Evolutionary conservation across 2,113 vertebrate species (phyloP), one percentile per base, ranked within the genome.

Genomic region (Nothocercus nigrocapillus): DNA sequence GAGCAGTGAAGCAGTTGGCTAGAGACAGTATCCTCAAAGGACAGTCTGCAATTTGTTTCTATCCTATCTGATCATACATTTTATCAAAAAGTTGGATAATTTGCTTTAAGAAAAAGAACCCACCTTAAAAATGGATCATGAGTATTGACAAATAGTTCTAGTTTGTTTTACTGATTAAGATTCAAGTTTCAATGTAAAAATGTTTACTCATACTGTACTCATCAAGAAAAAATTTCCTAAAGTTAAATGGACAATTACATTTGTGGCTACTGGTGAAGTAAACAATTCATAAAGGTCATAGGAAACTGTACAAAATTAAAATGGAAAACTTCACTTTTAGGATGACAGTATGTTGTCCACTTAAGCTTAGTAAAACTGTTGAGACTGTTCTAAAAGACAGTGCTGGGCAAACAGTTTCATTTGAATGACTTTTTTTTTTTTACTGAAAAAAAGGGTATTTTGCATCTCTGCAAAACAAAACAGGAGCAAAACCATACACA

Each of bases 31-130:
- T 95, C 84, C 95, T 97, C 96, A 96, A 97, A 97, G 91, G 93
- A 96, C 14, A 51, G 6, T 90, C 68, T 95, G 68, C 72, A 87
- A 79, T 97, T 96, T 88, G 78, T 96, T 93, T 85, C 34, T 93
- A 75, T 94, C 85, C 40, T 96, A 96, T 77, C 78, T 95, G 94
- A 89, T 91, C 85, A 93, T 94, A 94, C 93, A 97, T 45, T 96
- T 84, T 98, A 97, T 97, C 95, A 98, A 97, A 98, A 98, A 97
- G 88, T 80, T 95, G 96, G 84, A 79, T 95, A 97, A 88, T 82
- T 96, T 97, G 61, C 85, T 97, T 97, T 98, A 97, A 97, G 97
- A 98, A 97, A 97, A 97, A 97, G 85, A 97, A 97, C 87, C 94
- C 96, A 94, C 94, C 77, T 93, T 96, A 97, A 97, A 97, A 94